Conservation (phyloP, 2,797 vertebrate species). For the Melanotaenia boesemani region DNA sequence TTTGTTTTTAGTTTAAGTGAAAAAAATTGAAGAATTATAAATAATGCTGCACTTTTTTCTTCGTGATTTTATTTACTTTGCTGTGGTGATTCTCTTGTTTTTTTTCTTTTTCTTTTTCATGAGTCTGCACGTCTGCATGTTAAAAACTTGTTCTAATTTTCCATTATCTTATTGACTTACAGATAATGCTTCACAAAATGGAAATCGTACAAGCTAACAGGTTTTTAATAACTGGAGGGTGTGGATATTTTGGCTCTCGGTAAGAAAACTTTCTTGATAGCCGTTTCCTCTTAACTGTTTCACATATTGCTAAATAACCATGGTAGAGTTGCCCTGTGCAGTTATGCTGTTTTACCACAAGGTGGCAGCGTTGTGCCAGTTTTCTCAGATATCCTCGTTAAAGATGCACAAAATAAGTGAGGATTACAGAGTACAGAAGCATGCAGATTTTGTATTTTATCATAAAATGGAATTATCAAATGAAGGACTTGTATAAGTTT, state of each 20-base stretch:
- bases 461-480: not conserved
- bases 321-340: not conserved
- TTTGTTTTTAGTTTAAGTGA: not conserved
- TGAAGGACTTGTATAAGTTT: not conserved
- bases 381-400: not conserved
- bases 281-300: not conserved
- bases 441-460: not conserved
- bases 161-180: not conserved
- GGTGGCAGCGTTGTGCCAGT: slow-evolving; percentile 39
- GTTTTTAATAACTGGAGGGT: slow-evolving; percentile 91
- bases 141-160: not conserved
- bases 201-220: slow-evolving; percentile 57
- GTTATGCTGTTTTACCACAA: slow-evolving; percentile 1
- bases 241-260: slow-evolving; percentile 95
- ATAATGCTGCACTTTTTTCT: not conserved
- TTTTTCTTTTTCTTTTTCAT: rapidly evolving
- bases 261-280: slow-evolving; percentile 63
- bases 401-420: not conserved
- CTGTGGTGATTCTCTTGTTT: no score
- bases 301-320: no score
- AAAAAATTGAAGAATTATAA: not conserved
- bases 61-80: no score
- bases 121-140: not conserved
- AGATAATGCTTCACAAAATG: slow-evolving; percentile 62
- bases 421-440: not conserved